Evolutionary conservation across 1,140 invertebrate genomes (phyloP).

Genomic region (Probaryconus sp.): DNA sequence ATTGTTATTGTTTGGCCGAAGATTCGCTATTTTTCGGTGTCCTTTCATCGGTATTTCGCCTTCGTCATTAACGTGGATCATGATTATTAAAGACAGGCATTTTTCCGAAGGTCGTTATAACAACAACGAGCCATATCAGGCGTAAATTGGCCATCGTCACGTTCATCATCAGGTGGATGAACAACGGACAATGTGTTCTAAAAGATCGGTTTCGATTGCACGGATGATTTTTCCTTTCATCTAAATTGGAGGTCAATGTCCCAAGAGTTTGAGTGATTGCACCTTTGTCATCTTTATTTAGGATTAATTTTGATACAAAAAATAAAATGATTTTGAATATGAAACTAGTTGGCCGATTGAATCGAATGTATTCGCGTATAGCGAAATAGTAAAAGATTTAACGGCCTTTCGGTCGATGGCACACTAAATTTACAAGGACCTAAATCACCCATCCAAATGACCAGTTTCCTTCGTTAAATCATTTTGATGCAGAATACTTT

Average conservation of each 20-base stretch:
- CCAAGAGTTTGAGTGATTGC: too few species aligned
- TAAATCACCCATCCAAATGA: conserved; percentile 47
- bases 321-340: too few species aligned
- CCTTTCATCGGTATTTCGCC: conserved; percentile 36
- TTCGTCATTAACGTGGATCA: conserved; percentile 39
- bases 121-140: conserved; percentile 44
- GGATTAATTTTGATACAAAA: too few species aligned
- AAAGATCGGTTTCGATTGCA: conserved; percentile 21
- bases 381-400: conserved; percentile 27
- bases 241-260: too few species aligned
- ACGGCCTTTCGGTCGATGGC: conserved; percentile 19
- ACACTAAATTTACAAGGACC: conserved; percentile 33
- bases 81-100: conserved; percentile 49
- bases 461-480: conserved; percentile 40
- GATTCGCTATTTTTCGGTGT: conserved; percentile 29
- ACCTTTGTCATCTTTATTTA: too few species aligned
- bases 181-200: conserved; percentile 9
- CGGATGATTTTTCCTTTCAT: conserved; percentile 14
- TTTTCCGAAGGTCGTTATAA: conserved; percentile 37
- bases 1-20: conserved; percentile 13
- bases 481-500: conserved; percentile 25
- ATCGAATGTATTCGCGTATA: conserved; percentile 9
- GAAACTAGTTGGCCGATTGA: too few species aligned
- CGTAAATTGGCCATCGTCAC: conserved; percentile 47
- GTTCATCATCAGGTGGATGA: conserved; percentile 41